Conservation (phyloP, 2,797 vertebrate genomes). For the Fringilla coelebs region DNA sequence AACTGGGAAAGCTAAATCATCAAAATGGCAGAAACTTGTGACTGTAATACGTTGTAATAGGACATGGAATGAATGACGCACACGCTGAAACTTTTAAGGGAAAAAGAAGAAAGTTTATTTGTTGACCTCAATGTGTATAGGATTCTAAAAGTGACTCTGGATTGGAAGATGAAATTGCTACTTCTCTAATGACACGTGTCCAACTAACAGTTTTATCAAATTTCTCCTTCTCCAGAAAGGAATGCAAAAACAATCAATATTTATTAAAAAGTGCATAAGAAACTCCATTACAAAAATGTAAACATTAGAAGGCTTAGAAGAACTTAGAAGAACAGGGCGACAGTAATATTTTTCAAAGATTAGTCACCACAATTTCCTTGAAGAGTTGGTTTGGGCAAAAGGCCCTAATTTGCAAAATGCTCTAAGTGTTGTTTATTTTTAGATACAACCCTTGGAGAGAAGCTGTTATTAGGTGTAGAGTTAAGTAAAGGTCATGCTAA, state of each 20-base stretch:
- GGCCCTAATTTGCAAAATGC: not conserved
- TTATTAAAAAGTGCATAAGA: not conserved
- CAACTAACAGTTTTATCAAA: too few relatives aligned
- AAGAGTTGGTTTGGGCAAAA: not conserved
- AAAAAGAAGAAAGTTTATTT: not conserved
- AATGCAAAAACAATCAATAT: not conserved
- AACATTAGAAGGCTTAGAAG: not conserved
- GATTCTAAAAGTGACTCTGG: too few relatives aligned
- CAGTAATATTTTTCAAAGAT: not conserved
- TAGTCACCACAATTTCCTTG: not conserved
- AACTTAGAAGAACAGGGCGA: not conserved
- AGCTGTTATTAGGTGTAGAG: not conserved
- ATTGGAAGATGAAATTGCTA: too few relatives aligned
- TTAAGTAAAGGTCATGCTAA: not conserved
- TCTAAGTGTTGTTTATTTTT: not conserved
- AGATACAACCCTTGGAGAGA: not conserved
- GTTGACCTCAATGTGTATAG: not conserved
- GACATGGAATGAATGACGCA: not conserved
- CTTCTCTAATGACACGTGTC: too few relatives aligned
- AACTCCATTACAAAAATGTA: not conserved
- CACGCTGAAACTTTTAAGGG: not conserved
- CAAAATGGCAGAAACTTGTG: not conserved
- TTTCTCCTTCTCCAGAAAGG: not conserved
- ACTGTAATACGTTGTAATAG: not conserved
- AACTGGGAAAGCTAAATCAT: not conserved